phyloP scores from a whole-genome alignment of 1,140 invertebrate species.

The Zelostemma sp. region DNA sequence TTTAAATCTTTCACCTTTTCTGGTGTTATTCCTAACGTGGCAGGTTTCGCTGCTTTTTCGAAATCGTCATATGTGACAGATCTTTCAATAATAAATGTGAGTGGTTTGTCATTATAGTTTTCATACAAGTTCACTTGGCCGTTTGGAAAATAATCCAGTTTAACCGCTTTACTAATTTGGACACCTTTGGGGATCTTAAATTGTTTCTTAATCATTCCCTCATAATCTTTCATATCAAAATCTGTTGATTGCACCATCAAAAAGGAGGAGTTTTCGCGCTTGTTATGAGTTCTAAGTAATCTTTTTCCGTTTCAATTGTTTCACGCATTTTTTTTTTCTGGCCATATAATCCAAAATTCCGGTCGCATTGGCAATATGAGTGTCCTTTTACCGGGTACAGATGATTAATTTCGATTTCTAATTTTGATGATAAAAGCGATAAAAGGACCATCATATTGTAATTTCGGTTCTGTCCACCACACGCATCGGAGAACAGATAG shows the following conservation, averaged over 20 bases:
- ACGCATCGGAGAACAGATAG: background rate
- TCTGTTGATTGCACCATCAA: constrained; percentile 2
- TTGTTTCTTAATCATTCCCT: background rate
- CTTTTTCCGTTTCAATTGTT: background rate
- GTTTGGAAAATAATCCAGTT: constrained; percentile 16
- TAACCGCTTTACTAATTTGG: constrained; percentile 14
- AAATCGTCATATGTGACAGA: background rate
- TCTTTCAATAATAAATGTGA: background rate
- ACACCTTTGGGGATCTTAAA: constrained; percentile 6
- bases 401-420: background rate
- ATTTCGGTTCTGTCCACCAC: background rate
- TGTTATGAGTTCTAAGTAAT: constrained; percentile 13
- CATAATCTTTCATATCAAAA: constrained; percentile 5
- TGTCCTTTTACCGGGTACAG: constrained; percentile 3
- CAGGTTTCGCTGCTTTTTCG: background rate
- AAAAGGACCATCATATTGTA: background rate
- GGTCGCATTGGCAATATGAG: constrained; percentile 15
- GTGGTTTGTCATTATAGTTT: constrained; percentile 5
- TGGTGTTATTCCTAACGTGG: background rate
- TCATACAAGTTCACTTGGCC: background rate
- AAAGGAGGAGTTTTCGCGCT: constrained; percentile 13
- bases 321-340: constrained; percentile 9
- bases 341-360: constrained; percentile 14
- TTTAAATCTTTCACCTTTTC: background rate
- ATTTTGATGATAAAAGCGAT: background rate